Conservation (phyloP, 1,140 invertebrate genomes). For the Megalonaias nervosa region DNA sequence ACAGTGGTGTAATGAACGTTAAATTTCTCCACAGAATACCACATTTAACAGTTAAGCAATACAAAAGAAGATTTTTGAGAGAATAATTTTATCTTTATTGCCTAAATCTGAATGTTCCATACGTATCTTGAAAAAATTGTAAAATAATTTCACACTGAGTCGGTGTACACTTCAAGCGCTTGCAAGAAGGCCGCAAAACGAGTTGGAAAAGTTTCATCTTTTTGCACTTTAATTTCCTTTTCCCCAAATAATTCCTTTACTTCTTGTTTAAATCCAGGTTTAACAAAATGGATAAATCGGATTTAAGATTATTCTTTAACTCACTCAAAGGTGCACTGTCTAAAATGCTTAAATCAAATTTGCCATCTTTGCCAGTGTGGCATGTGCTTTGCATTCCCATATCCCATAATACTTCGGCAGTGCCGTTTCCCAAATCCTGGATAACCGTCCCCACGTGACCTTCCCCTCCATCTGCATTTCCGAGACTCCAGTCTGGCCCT, state of each 20-base stretch:
- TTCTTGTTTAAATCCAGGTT: not conserved
- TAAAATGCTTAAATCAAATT: slow-evolving; percentile 42
- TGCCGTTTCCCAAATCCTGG: slow-evolving; percentile 39
- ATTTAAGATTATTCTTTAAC: not conserved
- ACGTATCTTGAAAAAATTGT: not conserved
- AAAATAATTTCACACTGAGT: not conserved
- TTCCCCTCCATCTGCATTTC: slow-evolving; percentile 53
- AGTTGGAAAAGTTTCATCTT: not conserved
- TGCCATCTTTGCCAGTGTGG: slow-evolving; percentile 40
- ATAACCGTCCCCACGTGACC: slow-evolving; percentile 58
- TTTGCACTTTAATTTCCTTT: not conserved
- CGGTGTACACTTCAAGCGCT: too few relatives aligned
- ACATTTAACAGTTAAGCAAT: too few relatives aligned
- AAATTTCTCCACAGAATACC: too few relatives aligned
- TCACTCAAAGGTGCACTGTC: slow-evolving; percentile 51
- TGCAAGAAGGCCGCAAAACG: too few relatives aligned
- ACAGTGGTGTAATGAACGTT: too few relatives aligned
- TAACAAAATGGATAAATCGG: not conserved
- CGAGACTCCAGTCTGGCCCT: slow-evolving; percentile 56
- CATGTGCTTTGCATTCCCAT: slow-evolving; percentile 39
- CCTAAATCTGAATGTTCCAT: not conserved
- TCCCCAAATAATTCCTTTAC: not conserved
- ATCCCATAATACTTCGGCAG: slow-evolving; percentile 50
- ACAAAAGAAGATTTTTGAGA: too few relatives aligned
- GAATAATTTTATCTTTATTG: too few relatives aligned